A percentile compares a stretch with the other conserved stretches of the same genome.
Conservation (phyloP, 1,140 invertebrate genomes). For the Delia radicum region DNA sequence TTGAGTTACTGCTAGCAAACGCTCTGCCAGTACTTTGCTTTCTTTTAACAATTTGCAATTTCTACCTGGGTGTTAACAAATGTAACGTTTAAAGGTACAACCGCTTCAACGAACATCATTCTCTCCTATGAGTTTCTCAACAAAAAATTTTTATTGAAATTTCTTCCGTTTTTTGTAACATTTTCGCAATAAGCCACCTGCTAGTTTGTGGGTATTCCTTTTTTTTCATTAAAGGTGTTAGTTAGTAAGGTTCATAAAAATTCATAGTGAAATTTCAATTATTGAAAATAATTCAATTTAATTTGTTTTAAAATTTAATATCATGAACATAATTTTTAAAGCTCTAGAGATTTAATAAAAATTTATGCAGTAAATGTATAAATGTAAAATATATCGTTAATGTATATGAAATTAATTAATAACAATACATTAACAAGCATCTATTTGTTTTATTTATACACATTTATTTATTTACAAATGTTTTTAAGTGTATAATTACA, state of each 20-base stretch:
- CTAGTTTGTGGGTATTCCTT: neutral
- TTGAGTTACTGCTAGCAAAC: too few relatives aligned
- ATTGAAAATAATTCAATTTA: neutral
- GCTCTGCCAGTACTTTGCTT: too few relatives aligned
- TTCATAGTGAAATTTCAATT: neutral
- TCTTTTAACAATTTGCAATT: too few relatives aligned
- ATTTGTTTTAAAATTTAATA: neutral
- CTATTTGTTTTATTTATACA: neutral
- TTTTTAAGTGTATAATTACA: too few relatives aligned
- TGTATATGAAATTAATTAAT: neutral
- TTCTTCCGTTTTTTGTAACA: too few relatives aligned
- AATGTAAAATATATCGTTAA: neutral
- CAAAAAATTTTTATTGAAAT: too few relatives aligned
- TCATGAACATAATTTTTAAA: neutral
- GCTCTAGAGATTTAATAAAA: neutral
- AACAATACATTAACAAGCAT: neutral
- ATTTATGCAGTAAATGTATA: neutral
- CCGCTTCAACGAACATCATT: too few relatives aligned
- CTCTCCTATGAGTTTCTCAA: too few relatives aligned
- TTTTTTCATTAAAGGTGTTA: neutral
- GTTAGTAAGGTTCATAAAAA: neutral
- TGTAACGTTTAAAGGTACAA: too few relatives aligned
- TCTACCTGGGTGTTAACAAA: too few relatives aligned
- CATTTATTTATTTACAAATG: too few relatives aligned
- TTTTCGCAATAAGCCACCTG: neutral